Evolutionary conservation across 2,888 invertebrate species (phyloP), one percentile per base, ranked within the genome.

Genomic region (Hipparchia sbordonii): DNA sequence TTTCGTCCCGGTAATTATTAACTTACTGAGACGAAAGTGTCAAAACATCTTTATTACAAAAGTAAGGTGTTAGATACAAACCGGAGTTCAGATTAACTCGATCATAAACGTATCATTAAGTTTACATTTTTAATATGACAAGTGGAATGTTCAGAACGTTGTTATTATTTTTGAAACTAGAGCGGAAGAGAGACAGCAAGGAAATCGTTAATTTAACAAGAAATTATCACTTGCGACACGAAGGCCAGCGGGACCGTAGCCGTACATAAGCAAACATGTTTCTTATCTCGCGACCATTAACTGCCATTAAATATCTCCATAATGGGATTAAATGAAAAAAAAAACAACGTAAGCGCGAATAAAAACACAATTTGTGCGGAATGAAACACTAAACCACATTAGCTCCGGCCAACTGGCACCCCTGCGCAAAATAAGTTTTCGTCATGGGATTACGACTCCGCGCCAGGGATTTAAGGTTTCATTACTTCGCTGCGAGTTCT

Each of bases 381-480:
- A 91, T 89, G 92, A 90, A 92, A 92, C 88, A 90, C 87, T 90
- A 92, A 93, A 93, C 92, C 93, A 81, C 91, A 92, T 93, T 93
- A 93, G 91, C 83, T 86, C 79, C 88, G 88, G 90, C 92, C 91
- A 90, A 93, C 90, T 93, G 91, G 84, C 90, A 89, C 91, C 88
- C 91, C 91, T 86, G 84, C 79, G 80, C 85, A 74, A 80, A 82
- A 82, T 86, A 85, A 87, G 89, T 87, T 89, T 88, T 90, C 91
- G 91, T 88, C 90, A 87, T 87, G 90, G 93, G 93, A 93, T 93
- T 93, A 93, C 89, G 91, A 93, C 87, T 90, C 85, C 88, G 89
- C 87, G 91, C 92, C 89, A 92, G 93, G 92, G 93, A 93, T 93
- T 93, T 93, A 92, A 92, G 93, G 93, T 93, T 93, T 93, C 93